Evolutionary conservation across 2,113 vertebrate species (phyloP).

Genomic region (Anolis carolinensis): DNA sequence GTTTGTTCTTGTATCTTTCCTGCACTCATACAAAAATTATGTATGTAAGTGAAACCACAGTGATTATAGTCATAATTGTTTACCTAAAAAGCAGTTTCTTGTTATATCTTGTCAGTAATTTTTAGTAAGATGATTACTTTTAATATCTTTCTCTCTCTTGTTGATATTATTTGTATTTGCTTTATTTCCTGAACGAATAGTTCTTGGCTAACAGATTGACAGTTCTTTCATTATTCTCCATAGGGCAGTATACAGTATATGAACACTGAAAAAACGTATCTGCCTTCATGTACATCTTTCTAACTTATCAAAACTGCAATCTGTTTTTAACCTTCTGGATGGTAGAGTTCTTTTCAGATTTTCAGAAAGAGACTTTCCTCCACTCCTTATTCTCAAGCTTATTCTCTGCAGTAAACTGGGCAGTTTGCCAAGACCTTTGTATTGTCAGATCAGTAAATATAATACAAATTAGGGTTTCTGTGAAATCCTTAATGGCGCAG

Average conservation of each 20-base stretch:
- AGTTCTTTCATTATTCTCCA: background rate
- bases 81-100: background rate
- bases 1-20: background rate
- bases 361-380: slow-evolving; percentile 21
- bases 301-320: background rate
- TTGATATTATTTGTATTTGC: background rate
- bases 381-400: slow-evolving; percentile 39
- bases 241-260: too few species aligned
- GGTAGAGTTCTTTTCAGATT: background rate
- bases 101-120: background rate
- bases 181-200: slow-evolving; percentile 6
- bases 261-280: too few species aligned
- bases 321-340: slow-evolving; percentile 42
- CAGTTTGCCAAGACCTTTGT: slow-evolving; percentile 53
- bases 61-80: background rate
- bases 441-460: slow-evolving; percentile 51
- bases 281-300: too few species aligned
- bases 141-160: background rate
- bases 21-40: background rate
- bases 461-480: slow-evolving; percentile 44
- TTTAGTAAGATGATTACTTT: background rate
- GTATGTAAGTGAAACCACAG: background rate
- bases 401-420: slow-evolving; percentile 54
- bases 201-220: background rate
- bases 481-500: slow-evolving; percentile 30